A percentile compares a stretch with the other conserved stretches of the same genome.
Evolutionary conservation across 1,140 invertebrate genomes (phyloP).

Genomic region (Drosophila truncata): DNA sequence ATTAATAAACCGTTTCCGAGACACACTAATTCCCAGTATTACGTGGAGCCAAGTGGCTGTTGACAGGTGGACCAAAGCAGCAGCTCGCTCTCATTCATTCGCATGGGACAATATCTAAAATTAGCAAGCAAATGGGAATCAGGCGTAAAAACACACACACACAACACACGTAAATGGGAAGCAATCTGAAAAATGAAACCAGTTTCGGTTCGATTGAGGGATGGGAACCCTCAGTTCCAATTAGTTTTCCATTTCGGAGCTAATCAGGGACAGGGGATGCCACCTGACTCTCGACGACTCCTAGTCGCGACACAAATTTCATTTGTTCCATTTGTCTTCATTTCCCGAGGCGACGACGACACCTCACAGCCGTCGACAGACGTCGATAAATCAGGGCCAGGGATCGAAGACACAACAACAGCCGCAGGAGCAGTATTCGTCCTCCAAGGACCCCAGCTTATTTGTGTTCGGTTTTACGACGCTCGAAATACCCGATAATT

Average conservation of each 20-base stretch:
- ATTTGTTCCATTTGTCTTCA: conserved; percentile 58
- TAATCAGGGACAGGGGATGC: conserved; percentile 41
- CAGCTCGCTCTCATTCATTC: conserved; percentile 32
- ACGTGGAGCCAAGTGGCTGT: conserved; percentile 26
- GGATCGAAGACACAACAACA: conserved; percentile 39
- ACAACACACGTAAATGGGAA: conserved; percentile 8
- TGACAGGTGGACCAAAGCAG: conserved; percentile 29
- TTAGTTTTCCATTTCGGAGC: conserved; percentile 58
- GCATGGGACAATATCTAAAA: conserved; percentile 73
- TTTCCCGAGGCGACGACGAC: conserved; percentile 45
- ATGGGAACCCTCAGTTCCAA: conserved; percentile 46
- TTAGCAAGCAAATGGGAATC: conserved; percentile 56
- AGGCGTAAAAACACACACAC: conserved; percentile 10
- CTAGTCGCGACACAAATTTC: conserved; percentile 61
- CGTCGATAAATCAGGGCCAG: conserved; percentile 69
- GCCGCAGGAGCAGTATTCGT: conserved; percentile 30
- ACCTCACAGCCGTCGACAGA: conserved; percentile 36
- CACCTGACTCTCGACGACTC: conserved; percentile 17
- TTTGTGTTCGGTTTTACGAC: conserved; percentile 64
- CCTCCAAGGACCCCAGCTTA: conserved; percentile 39
- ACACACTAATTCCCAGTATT: conserved; percentile 41
- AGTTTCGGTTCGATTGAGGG: conserved; percentile 44
- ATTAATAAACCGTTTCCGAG: conserved; percentile 40
- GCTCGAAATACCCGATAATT: conserved; percentile 69
- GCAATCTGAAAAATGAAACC: conserved; percentile 46